Base-by-base conservation (phyloP, 2,113 vertebrate genomes). In the Otus sunia region DNA sequence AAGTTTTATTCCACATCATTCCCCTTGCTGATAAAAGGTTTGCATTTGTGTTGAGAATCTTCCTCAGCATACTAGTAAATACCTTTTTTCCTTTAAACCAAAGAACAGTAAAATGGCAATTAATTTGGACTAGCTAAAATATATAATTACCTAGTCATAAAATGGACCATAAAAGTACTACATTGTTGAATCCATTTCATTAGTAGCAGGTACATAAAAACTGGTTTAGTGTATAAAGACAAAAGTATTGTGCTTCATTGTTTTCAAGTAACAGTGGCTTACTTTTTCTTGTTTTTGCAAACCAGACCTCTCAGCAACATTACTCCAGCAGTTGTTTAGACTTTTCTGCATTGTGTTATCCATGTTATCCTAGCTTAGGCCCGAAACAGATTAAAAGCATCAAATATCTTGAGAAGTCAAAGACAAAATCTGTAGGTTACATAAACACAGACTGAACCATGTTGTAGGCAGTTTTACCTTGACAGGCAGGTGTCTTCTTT, bases 81-180 rank as follows among this genome's bases (percentile, higher is more conserved):
- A 90, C n/a, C 73, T 92, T 88, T 87, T 82, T 82, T 59, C 30
- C 63, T 94, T 87, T 91, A 97, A 96, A 94, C 55, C 63, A 83
- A 84, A 88, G 72, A 97, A 96, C 47, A 95, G 59, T 91, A 91
- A 95, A 96, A 95, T 94, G 92, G 62, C 91, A 95, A 95, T 96
- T 95, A 96, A 96, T 95, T 96, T 91, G 84, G 36, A 92, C n/a
- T 87, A 96, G 81, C 81, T 96, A 97, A 97, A 97, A 96, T 95
- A 96, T 92, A 94, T 93, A 95, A 97, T 97, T 97, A 94, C 63
- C 47, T 94, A 91, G 43, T 86, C 90, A 95, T 96, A 97, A 96
- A 97, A 96, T 80, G 60, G 91, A 80, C 93, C 81, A 84, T 96
- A 96, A 97, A 97, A 95, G 84, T 77, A 90, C 86, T 88, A 69